Conservation (phyloP, 2,113 vertebrate species). For the Eretmochelys imbricata region DNA sequence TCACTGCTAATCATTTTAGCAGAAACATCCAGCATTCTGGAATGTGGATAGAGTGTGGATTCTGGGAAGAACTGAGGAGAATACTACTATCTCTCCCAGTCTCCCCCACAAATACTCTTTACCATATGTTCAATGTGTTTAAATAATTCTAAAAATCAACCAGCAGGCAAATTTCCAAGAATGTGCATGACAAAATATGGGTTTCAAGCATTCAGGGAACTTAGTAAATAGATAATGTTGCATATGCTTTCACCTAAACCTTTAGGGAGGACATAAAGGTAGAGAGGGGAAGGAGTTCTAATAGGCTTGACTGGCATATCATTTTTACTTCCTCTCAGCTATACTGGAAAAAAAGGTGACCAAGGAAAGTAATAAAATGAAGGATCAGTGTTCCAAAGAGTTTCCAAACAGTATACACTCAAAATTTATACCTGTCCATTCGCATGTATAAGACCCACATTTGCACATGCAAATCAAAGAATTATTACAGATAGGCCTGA, state of each 20-base stretch:
- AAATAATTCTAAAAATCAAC: background rate
- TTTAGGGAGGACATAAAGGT: background rate
- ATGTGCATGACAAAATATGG: conserved; percentile 38
- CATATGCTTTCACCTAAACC: conserved; percentile 37
- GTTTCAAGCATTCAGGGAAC: conserved; percentile 49
- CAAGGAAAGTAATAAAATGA: conserved; percentile 13
- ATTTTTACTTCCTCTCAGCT: conserved; percentile 42
- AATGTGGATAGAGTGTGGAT: background rate
- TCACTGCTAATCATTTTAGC: background rate
- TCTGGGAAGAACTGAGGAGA: conserved; percentile 11
- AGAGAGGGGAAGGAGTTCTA: conserved; percentile 32
- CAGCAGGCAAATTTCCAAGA: conserved; percentile 41
- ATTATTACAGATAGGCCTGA: conserved; percentile 47
- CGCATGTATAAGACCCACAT: conserved; percentile 62
- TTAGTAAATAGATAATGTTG: conserved; percentile 51
- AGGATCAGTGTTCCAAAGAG: conserved; percentile 31
- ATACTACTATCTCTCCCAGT: background rate
- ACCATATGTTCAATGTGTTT: conserved; percentile 17
- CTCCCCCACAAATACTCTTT: background rate
- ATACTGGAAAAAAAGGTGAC: conserved; percentile 25
- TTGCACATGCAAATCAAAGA: conserved; percentile 57
- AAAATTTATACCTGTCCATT: conserved; percentile 46
- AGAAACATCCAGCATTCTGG: background rate
- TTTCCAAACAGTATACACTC: background rate
- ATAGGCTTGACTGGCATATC: conserved; percentile 18